These are phyloP conservation scores for Pristionchus mayeri DNA, from an alignment of 2,888 invertebrate genomes.

Conservation along the genomic window DNA sequence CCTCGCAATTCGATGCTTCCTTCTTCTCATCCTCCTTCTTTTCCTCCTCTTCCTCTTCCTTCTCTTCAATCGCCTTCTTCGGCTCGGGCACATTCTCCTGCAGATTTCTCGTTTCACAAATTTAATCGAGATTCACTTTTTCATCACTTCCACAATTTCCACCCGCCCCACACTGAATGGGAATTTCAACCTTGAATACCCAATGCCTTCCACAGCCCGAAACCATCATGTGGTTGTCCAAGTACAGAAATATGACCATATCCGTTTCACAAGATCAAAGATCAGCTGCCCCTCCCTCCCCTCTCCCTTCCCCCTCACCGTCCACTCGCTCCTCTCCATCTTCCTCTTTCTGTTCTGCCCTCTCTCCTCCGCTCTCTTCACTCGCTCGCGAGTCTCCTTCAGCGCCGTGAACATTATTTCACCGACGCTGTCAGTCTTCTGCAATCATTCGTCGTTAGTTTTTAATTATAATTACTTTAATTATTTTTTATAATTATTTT, in stretches of 20 bases:
- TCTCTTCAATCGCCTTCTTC: background rate
- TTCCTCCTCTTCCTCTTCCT: background rate
- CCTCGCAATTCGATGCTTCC: background rate
- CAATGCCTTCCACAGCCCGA: background rate
- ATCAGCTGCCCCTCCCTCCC: background rate
- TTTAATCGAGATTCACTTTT: background rate
- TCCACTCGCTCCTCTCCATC: background rate
- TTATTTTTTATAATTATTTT: background rate
- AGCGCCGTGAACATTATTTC: conserved; percentile 11
- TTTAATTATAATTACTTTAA: background rate
- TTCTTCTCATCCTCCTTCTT: background rate
- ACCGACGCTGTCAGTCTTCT: conserved; percentile 46
- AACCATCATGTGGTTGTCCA: background rate
- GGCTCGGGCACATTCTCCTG: conserved; percentile 1
- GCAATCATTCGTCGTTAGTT: too few species aligned
- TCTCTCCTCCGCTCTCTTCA: conserved; percentile 19
- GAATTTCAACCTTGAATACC: background rate
- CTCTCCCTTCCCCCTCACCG: background rate
- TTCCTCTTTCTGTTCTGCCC: conserved; percentile 28
- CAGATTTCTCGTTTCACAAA: background rate
- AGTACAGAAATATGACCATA: background rate
- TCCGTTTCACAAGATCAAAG: background rate
- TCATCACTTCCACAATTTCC: background rate
- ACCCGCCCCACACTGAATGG: background rate
- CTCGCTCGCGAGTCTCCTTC: background rate